Evolutionary conservation across 2,113 vertebrate genomes (phyloP).

Genomic region (Monarcha castaneiventris): DNA sequence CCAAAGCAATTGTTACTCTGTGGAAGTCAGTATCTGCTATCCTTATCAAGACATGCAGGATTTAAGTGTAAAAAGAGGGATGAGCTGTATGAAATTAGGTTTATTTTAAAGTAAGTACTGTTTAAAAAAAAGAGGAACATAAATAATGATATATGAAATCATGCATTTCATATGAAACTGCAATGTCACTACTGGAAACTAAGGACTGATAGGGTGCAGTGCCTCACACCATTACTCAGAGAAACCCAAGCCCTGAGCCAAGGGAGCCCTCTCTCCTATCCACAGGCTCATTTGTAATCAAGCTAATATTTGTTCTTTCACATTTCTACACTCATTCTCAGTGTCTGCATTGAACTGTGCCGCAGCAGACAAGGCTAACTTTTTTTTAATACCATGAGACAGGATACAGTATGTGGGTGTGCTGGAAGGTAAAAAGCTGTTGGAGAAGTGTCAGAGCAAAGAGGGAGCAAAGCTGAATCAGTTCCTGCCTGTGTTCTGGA

Average conservation of each 20-base stretch:
- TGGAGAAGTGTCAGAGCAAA: background rate
- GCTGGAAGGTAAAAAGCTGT: background rate
- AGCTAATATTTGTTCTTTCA: background rate
- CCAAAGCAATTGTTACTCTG: background rate
- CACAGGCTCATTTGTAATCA: background rate
- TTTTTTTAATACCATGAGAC: background rate
- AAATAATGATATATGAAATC: background rate
- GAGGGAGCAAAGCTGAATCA: background rate
- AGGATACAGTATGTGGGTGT: background rate
- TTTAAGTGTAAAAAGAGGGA: background rate
- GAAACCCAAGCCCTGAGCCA: background rate
- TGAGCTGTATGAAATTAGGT: background rate
- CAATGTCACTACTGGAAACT: background rate
- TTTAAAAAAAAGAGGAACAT: fast-evolving
- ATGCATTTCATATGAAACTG: background rate
- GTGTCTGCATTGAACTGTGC: background rate
- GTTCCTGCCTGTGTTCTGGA: background rate
- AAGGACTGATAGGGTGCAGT: background rate
- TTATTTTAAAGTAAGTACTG: background rate
- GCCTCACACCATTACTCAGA: background rate
- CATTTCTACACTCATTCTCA: background rate
- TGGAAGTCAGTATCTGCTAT: background rate
- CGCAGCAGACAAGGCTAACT: background rate
- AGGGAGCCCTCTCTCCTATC: background rate
- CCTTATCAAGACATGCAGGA: background rate